Evolutionary conservation across 2,113 vertebrate genomes (phyloP).

Genomic region (Ardeotis arabs): DNA sequence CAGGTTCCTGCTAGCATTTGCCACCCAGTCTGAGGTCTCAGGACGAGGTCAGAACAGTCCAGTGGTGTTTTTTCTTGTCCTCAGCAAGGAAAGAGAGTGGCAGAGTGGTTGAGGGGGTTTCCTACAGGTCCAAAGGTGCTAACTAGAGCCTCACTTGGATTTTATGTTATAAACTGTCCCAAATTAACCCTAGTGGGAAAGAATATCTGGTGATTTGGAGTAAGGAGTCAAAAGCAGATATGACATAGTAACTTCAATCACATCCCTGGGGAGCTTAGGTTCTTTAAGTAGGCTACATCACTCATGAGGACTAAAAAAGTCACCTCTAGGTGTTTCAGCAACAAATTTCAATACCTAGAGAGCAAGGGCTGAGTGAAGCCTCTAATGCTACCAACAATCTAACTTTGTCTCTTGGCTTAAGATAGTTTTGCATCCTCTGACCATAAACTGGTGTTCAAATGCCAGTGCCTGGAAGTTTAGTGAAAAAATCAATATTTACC

Average conservation of each 20-base stretch:
- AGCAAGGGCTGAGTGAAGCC: neutral
- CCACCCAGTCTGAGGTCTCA: neutral
- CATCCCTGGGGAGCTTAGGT: neutral
- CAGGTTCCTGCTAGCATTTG: neutral
- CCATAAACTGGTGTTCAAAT: neutral
- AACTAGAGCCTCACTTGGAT: neutral
- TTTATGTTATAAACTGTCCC: neutral
- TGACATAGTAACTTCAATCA: rapidly evolving
- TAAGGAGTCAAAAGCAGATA: neutral
- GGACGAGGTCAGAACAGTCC: neutral
- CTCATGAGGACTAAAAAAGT: neutral
- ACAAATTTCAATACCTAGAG: neutral
- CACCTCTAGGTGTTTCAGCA: neutral
- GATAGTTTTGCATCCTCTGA: neutral
- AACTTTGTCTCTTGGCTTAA: neutral
- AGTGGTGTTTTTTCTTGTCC: neutral
- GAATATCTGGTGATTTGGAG: neutral
- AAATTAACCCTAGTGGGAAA: neutral
- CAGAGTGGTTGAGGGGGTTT: neutral
- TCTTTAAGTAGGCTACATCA: neutral
- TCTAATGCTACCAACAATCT: neutral
- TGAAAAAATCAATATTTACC: neutral
- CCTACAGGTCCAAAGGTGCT: neutral
- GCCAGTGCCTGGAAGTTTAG: neutral
- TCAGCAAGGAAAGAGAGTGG: neutral